These are phyloP conservation scores for Oreotrochilus melanogaster DNA, from an alignment of 2,113 vertebrate species.

Conservation along the genomic window DNA sequence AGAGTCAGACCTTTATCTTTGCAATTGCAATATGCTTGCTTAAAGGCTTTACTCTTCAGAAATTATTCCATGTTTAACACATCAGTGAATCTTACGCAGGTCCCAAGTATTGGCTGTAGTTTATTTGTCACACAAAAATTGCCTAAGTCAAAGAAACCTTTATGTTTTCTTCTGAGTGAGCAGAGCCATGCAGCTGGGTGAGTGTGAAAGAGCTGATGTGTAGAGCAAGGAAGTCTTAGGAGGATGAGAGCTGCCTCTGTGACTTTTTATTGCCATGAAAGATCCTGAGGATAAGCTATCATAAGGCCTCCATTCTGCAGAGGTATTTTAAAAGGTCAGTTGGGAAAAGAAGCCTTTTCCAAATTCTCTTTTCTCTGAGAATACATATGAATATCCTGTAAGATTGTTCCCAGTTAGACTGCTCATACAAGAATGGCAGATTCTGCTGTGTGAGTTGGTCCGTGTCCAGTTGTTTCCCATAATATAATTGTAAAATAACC, in stretches of 20 bases:
- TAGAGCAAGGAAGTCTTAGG: not conserved
- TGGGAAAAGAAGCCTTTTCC: not conserved
- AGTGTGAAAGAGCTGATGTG: not conserved
- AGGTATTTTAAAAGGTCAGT: not conserved
- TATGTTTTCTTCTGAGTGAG: not conserved
- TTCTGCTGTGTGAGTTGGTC: not conserved
- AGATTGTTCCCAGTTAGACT: not conserved
- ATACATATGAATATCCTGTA: not conserved
- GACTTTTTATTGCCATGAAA: not conserved
- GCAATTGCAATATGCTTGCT: not conserved
- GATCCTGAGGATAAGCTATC: not conserved
- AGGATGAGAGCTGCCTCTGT: not conserved
- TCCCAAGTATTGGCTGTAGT: not conserved
- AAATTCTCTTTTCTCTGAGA: not conserved
- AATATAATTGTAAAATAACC: not conserved
- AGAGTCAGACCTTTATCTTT: not conserved
- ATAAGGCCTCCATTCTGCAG: not conserved
- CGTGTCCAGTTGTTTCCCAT: not conserved
- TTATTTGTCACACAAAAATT: not conserved
- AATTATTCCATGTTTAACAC: not conserved
- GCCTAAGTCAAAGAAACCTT: not conserved
- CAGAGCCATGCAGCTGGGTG: not conserved
- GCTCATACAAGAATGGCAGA: not conserved
- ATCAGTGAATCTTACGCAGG: not conserved
- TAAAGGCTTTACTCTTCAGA: not conserved